Base-by-base conservation (phyloP, 2,888 invertebrate species). In the Phanerotoma sp. region DNA sequence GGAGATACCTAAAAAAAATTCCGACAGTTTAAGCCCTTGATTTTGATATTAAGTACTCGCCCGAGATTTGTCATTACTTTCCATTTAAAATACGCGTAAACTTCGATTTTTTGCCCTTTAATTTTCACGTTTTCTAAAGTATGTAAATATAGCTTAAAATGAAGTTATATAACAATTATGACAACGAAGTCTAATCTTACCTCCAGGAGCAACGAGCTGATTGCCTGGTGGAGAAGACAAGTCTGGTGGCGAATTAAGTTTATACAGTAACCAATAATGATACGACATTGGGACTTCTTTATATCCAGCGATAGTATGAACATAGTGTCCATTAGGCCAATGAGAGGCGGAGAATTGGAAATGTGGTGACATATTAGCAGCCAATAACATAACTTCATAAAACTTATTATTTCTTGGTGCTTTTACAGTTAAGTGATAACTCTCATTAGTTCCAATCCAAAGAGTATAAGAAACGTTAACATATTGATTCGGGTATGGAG, bases 271-370 rank as follows among this genome's bases (percentile, higher is more conserved):
- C 93, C 93, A 93, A 78, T 93, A 93, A 74, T 92, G 89, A 77
- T 93, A 93, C 44, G 91, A 80, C 84, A 88, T 86, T 0, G 89
- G 89, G 69, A 89, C 88, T 71, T 91, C 90, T 73, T 86, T 86
- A 71, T 86, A 86, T 0, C 88, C 89, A 1, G 87, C 89, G 62
- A 93, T 80, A 0, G 93, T 93, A 77, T 93, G 93, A 20, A 93
- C 91, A 75, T 93, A 93, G 75, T 93, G 93, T 0, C 93, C 93
- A 73, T 93, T 93, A 2, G 93, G 93, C 93, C 93, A 93, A 72
- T 91, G 90, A 64, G 91, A 87, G 0, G 93, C 91, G 62, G 87
- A 85, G 73, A 90, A 90, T 69, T 87, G 85, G 64, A 81, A 83
- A 63, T 80, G 80, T 1, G 87, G 81, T 72, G 92, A 91, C 67